phyloP scores from a whole-genome alignment of 2,888 invertebrate genomes.

The Pollenia labialis region DNA sequence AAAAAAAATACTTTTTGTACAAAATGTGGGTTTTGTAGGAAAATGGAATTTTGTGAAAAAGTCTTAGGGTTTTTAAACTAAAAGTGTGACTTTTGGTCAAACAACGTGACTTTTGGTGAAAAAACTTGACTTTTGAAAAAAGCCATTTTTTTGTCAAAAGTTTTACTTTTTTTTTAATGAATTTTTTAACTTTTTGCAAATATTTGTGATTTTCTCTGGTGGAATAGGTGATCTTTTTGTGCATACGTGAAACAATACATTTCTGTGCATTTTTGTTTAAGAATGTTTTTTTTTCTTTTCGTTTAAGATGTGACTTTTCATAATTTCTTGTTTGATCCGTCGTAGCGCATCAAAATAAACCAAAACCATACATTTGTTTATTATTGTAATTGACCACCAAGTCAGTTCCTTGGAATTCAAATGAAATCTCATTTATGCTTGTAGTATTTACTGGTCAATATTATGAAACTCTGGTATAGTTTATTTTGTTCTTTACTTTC shows the following conservation, averaged over 20 bases:
- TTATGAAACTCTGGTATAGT: slow-evolving; percentile 18
- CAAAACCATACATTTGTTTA: slow-evolving; percentile 55
- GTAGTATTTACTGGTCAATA: slow-evolving; percentile 48
- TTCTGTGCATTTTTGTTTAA: too few relatives aligned
- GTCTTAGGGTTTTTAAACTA: background rate
- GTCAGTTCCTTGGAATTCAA: slow-evolving; percentile 66
- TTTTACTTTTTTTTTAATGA: background rate
- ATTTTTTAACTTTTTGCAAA: too few relatives aligned
- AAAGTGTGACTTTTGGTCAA: background rate
- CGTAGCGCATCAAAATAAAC: background rate
- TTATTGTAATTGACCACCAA: slow-evolving; percentile 69
- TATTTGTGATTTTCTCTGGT: too few relatives aligned
- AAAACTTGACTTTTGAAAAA: background rate
- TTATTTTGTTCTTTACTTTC: background rate
- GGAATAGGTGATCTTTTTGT: too few relatives aligned
- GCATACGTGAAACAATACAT: too few relatives aligned
- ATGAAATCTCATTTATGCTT: slow-evolving; percentile 61
- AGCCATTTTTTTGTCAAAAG: background rate
- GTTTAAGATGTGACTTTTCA: too few relatives aligned
- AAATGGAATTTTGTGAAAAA: background rate
- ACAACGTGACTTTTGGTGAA: background rate
- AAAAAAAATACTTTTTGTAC: background rate
- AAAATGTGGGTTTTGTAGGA: background rate
- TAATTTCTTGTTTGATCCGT: too few relatives aligned
- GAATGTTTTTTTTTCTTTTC: too few relatives aligned